A percentile compares a stretch with the other conserved stretches of the same genome.
These are phyloP conservation scores for Erythrocebus patas DNA, from an alignment of 2,113 vertebrate genomes.

Conservation along the genomic window DNA sequence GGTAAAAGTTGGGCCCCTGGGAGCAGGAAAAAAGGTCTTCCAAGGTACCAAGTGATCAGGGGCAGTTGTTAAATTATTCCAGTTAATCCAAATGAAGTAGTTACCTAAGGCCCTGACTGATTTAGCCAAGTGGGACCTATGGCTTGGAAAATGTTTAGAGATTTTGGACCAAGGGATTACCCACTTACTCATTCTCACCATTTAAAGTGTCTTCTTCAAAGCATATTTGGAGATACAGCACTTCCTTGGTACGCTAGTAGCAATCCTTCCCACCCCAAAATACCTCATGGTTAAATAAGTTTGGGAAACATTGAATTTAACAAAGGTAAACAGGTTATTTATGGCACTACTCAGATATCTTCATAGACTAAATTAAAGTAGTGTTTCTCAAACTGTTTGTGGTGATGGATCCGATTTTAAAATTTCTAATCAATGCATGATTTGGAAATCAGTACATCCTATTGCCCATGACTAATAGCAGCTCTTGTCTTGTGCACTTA, in stretches of 20 bases:
- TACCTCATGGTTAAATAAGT: neutral
- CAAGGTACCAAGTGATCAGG: neutral
- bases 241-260: neutral
- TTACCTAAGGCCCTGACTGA: neutral
- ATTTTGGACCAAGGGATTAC: neutral
- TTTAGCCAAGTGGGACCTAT: neutral
- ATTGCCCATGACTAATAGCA: neutral
- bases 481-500: neutral
- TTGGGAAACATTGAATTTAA: neutral
- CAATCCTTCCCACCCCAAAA: accelerated
- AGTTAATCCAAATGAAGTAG: neutral
- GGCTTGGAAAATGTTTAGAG: neutral
- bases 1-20: neutral
- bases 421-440: neutral
- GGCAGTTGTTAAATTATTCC: conserved; percentile 21
- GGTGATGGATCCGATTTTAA: neutral
- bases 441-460: neutral
- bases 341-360: neutral
- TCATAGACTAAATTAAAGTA: neutral
- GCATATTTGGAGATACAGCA: neutral
- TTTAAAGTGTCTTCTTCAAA: neutral
- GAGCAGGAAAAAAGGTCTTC: neutral
- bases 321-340: neutral
- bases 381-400: neutral
- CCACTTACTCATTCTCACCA: neutral